phyloP scores from a whole-genome alignment of 2,797 vertebrate genomes.

The Cercopithecus petaurista region DNA sequence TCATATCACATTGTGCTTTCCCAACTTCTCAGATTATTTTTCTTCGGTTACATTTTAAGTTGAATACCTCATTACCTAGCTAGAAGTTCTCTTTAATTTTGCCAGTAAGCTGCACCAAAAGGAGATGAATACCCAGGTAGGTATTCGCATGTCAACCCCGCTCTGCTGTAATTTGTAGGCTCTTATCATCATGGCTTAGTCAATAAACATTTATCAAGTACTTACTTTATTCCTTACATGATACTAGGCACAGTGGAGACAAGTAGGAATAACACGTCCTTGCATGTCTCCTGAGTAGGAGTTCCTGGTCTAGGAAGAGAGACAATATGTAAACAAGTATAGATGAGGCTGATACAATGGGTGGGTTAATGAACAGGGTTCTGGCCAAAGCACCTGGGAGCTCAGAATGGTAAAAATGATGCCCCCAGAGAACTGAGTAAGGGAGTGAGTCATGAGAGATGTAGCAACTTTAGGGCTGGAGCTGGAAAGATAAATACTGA shows the following conservation, averaged over 20 bases:
- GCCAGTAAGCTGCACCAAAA: not conserved
- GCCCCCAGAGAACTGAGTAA: conserved; percentile 14
- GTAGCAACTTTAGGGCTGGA: not conserved
- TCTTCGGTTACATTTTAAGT: not conserved
- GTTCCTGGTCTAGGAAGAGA: not conserved
- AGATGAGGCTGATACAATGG: not conserved
- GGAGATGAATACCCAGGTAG: not conserved
- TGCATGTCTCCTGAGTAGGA: not conserved
- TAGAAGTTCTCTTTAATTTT: not conserved
- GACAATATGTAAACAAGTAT: too few relatives aligned
- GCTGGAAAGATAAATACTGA: not conserved
- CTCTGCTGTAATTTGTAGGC: not conserved
- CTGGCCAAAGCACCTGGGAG: not conserved
- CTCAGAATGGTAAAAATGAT: not conserved
- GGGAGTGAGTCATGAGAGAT: not conserved
- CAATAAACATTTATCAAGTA: not conserved
- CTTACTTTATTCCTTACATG: not conserved
- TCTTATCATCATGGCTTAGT: not conserved
- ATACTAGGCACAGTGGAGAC: not conserved
- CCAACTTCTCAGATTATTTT: not conserved
- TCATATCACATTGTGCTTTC: not conserved
- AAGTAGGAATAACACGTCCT: not conserved
- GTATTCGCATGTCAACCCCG: not conserved
- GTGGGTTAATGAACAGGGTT: not conserved
- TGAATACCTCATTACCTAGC: not conserved